phyloP scores from a whole-genome alignment of 92 coral and sea anemone genomes.

The Phenganax marumi region DNA sequence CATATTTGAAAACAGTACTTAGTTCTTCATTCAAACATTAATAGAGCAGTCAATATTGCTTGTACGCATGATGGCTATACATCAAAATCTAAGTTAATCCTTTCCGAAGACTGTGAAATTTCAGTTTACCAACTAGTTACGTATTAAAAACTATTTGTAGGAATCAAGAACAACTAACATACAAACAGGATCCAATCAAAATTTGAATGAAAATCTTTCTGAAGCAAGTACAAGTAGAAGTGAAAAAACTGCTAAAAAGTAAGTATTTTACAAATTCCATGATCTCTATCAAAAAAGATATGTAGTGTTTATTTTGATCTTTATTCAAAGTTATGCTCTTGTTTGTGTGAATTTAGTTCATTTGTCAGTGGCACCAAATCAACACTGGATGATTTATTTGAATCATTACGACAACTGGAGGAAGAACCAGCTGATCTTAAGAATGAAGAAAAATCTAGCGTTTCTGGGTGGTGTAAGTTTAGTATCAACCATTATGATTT shows the following conservation, averaged over 20 bases:
- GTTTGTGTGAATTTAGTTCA: background rate
- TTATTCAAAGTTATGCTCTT: background rate
- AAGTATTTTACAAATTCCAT: background rate
- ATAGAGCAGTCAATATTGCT: no score
- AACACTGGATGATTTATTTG: conserved; percentile 89
- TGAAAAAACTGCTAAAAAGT: conserved; percentile 69
- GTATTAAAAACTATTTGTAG: background rate
- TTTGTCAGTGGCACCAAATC: conserved; percentile 71
- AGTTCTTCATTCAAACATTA: no score
- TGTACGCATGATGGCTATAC: no score
- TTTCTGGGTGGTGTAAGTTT: conserved; percentile 71
- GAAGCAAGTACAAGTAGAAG: conserved; percentile 62
- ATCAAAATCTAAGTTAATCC: no score
- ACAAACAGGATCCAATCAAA: conserved; percentile 28
- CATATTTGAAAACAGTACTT: no score
- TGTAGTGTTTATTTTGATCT: background rate
- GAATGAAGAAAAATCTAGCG: conserved; percentile 34
- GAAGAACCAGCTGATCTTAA: conserved; percentile 75
- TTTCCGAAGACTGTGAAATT: no score
- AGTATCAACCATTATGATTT: background rate
- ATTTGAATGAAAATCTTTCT: conserved; percentile 41
- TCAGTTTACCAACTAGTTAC: background rate
- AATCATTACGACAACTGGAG: conserved; percentile 90
- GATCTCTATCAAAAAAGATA: background rate
- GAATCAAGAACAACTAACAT: conserved; percentile 50